Base-by-base conservation (phyloP, 2,113 vertebrate genomes). In the Scomber colias region DNA sequence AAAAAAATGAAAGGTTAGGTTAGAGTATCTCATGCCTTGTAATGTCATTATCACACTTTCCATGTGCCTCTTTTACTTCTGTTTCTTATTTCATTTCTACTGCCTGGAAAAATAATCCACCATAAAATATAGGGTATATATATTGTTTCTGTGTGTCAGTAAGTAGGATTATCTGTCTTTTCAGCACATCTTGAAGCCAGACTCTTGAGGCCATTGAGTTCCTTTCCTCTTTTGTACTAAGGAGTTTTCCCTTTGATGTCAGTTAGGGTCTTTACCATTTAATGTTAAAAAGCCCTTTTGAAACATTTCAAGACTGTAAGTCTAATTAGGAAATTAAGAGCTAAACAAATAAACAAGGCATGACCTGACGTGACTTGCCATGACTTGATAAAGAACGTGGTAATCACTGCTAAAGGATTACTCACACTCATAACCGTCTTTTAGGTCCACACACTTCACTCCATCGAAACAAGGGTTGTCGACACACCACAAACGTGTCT, bases 371-470 rank as follows among this genome's bases (percentile, higher is more conserved):
- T 46, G 30, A 69, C 62, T 27, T 56, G 56, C 6, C 19, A 30
- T 50, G 24, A 14, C 13, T 27, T 17, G 19, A 72, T 16, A 55
- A 50, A 50, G 11, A 14, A 0, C 35, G 35, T 27, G 14, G 27
- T 19, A 24, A 45, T 21, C 21, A 19, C 11, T n/a, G 21, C 11
- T 3, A 44, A 66, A 35, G 54, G 44, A 75, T 46, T 67, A 94
- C 97, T 97, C 88, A 99, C 98, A 99, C 80, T 98, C 95, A 27
- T 97, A 99, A 85, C 98, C 98, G 65, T 96, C 96, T 0, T 85
- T 86, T 14, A 98, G 94, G 13, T 98, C 95, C 15, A 92, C 49
- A 51, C 98, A 99, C 56, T 62, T 92, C 45, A 95, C 94, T 30
- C 93, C 93, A 0, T 91, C 85, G 8, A 90, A 87, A 80, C 98